A percentile compares a stretch with the other conserved stretches of the same genome.
Conservation (phyloP, 2,888 invertebrate genomes). For the Halictus quadricinctus region DNA sequence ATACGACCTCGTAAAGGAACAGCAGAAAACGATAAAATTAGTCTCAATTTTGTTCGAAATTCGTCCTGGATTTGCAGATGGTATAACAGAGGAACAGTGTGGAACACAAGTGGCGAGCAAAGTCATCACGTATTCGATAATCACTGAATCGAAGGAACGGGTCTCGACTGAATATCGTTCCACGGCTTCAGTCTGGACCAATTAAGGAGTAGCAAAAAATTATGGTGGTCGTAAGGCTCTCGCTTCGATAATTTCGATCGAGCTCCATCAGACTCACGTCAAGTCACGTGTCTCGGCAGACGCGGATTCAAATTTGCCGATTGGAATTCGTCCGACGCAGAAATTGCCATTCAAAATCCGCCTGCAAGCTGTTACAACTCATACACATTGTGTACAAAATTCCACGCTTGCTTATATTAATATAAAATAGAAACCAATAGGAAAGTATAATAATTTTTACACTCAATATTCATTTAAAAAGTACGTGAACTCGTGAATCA, state of each 20-base stretch:
- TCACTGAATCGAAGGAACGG: slow-evolving; percentile 21
- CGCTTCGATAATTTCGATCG: slow-evolving; percentile 66
- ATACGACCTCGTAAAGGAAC: background rate
- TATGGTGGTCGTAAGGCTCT: slow-evolving; percentile 51
- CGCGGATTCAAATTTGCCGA: background rate
- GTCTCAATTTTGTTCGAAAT: background rate
- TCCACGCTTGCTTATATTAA: background rate
- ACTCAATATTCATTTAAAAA: background rate
- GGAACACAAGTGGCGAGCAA: background rate
- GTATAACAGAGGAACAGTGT: background rate
- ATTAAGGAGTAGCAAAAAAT: slow-evolving; percentile 50
- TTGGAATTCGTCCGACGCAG: background rate
- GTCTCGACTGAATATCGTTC: slow-evolving; percentile 68
- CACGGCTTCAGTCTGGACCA: slow-evolving; percentile 52
- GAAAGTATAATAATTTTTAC: background rate
- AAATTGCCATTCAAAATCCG: background rate
- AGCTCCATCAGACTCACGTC: slow-evolving; percentile 25
- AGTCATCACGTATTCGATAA: background rate
- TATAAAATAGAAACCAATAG: too few relatives aligned
- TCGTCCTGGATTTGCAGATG: background rate
- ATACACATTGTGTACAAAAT: background rate
- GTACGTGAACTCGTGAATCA: background rate
- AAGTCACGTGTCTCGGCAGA: slow-evolving; percentile 15
- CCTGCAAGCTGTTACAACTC: background rate
- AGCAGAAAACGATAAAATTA: background rate